phyloP scores from a whole-genome alignment of 2,888 invertebrate genomes.

The Carabus problematicus region DNA sequence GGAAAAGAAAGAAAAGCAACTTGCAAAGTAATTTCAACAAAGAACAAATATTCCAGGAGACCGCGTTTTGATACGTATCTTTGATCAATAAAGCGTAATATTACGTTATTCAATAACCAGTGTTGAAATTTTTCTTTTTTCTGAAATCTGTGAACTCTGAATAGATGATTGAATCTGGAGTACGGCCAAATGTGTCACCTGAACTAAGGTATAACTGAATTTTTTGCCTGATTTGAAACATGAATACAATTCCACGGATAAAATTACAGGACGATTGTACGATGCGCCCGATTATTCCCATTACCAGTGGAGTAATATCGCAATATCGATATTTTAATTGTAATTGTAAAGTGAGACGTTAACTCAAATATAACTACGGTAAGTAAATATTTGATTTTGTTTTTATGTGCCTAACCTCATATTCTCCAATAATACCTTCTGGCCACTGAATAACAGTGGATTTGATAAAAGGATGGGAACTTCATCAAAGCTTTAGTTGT shows the following conservation, averaged over 20 bases:
- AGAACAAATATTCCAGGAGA: too few relatives aligned
- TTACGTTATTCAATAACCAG: background rate
- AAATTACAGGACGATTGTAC: background rate
- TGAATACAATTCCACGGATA: constrained; percentile 6
- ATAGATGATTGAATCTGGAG: constrained; percentile 19
- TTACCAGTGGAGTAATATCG: background rate
- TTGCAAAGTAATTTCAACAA: too few relatives aligned
- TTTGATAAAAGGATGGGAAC: too few relatives aligned
- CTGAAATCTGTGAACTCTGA: constrained; percentile 6
- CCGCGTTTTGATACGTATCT: background rate
- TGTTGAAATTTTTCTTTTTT: background rate
- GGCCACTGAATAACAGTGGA: too few relatives aligned
- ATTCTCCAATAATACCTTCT: too few relatives aligned
- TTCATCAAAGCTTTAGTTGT: too few relatives aligned
- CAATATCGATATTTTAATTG: background rate
- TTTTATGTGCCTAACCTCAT: too few relatives aligned
- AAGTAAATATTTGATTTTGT: too few relatives aligned
- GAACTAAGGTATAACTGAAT: constrained; percentile 21
- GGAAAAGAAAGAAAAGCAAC: too few relatives aligned
- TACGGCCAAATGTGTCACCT: background rate
- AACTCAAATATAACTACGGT: too few relatives aligned
- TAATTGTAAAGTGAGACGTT: too few relatives aligned
- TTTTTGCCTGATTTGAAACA: constrained; percentile 17
- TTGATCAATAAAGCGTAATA: background rate
- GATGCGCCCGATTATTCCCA: background rate